Percentiles rank a stretch among this genome's conserved stretches.
These are phyloP conservation scores for Dolichopus griseipennis DNA, from an alignment of 2,888 invertebrate species.

Conservation along the genomic window DNA sequence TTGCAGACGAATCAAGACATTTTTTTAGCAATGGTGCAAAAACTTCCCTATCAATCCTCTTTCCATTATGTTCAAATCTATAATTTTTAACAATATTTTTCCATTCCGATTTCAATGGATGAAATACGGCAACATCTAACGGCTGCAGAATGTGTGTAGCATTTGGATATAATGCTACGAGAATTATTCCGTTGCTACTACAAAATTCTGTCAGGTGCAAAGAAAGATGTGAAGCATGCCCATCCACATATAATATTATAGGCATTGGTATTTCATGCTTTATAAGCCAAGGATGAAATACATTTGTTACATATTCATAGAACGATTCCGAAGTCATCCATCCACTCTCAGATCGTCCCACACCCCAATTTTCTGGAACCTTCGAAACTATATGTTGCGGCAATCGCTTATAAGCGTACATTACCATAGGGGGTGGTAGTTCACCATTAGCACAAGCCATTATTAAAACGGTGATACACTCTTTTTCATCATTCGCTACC, in stretches of 20 bases:
- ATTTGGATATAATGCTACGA: slow-evolving; percentile 35
- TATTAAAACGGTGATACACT: too few species aligned
- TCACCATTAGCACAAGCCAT: slow-evolving; percentile 24
- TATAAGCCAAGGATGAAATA: slow-evolving; percentile 12
- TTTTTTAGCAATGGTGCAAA: not conserved
- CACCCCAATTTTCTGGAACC: slow-evolving; percentile 28
- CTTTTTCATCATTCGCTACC: too few species aligned
- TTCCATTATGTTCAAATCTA: slow-evolving; percentile 19
- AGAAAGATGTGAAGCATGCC: slow-evolving; percentile 31
- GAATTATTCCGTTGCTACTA: slow-evolving; percentile 31
- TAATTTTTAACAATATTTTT: slow-evolving; percentile 27
- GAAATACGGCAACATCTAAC: slow-evolving; percentile 35
- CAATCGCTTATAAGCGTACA: slow-evolving; percentile 7
- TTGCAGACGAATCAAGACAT: too few species aligned
- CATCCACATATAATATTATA: slow-evolving; percentile 16
- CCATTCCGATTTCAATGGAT: slow-evolving; percentile 31
- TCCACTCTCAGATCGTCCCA: slow-evolving; percentile 11
- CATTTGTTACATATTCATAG: slow-evolving; percentile 13
- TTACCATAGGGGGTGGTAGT: slow-evolving; percentile 27
- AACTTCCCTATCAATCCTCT: not conserved
- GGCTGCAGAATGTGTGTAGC: slow-evolving; percentile 38
- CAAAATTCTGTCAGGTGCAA: slow-evolving; percentile 36
- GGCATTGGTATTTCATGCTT: slow-evolving; percentile 11
- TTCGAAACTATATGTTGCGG: not conserved
- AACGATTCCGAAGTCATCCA: slow-evolving; percentile 16